Percentiles rank a stretch among this genome's conserved stretches.
These are phyloP conservation scores for Halcyon leucocephala DNA, from an alignment of 2,797 vertebrate genomes.

Conservation along the genomic window DNA sequence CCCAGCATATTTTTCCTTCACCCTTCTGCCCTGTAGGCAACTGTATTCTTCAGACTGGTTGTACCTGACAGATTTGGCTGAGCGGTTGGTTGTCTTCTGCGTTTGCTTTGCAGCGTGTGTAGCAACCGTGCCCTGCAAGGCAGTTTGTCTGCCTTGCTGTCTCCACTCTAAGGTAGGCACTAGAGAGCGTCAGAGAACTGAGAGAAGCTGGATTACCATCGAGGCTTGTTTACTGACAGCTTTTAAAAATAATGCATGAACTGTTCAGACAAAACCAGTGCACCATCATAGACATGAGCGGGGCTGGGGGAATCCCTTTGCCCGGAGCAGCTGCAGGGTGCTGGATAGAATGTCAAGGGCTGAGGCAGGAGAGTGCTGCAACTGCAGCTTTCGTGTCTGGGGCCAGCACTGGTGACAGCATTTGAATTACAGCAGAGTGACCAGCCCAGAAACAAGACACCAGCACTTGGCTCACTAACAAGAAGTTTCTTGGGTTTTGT, in stretches of 20 bases:
- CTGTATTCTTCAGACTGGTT: not conserved
- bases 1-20: not conserved
- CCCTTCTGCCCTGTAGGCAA: not conserved
- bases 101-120: not conserved
- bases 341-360: not conserved
- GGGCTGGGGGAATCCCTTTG: not conserved
- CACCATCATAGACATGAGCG: not conserved
- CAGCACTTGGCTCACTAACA: not conserved
- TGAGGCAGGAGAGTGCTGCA: not conserved
- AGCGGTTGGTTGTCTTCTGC: not conserved
- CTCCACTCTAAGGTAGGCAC: constrained; percentile 8
- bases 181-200: constrained; percentile 61
- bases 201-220: not conserved
- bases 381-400: not conserved
- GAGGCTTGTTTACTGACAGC: not conserved
- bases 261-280: not conserved
- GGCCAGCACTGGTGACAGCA: not conserved
- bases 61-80: not conserved
- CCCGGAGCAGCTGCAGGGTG: not conserved
- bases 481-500: not conserved
- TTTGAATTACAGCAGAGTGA: not conserved
- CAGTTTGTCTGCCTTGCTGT: not conserved
- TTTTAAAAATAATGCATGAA: not conserved
- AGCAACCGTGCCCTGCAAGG: not conserved
- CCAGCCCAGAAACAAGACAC: not conserved